Conservation (phyloP, 2,888 invertebrate species). For the Tenthredo scrophulariae region DNA sequence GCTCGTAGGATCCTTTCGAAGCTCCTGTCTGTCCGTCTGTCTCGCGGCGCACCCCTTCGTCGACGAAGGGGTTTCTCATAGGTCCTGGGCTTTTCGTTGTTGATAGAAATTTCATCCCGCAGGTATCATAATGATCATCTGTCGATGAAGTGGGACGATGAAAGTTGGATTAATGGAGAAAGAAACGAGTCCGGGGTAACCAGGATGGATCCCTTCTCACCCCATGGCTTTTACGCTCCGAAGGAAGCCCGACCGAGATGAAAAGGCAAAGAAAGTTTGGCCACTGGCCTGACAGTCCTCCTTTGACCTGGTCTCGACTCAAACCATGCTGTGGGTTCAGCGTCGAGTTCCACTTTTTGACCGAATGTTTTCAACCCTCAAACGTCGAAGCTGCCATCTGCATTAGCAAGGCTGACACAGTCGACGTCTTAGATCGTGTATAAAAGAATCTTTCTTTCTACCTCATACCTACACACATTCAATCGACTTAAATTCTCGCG, state of each 20-base stretch:
- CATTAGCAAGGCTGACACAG: not conserved
- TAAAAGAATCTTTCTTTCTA: constrained; percentile 5
- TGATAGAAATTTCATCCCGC: constrained; percentile 52
- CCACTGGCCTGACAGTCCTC: not conserved
- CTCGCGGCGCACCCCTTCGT: constrained; percentile 55
- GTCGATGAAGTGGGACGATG: constrained; percentile 15
- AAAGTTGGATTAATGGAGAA: constrained; percentile 51
- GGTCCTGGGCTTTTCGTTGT: constrained; percentile 49
- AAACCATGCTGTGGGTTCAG: not conserved
- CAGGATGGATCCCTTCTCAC: not conserved
- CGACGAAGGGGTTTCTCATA: not conserved
- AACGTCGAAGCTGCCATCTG: constrained; percentile 39
- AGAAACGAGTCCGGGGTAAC: not conserved
- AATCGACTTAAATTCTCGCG: constrained; percentile 19
- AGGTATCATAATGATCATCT: not conserved
- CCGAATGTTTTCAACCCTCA: constrained; percentile 49
- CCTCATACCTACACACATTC: not conserved
- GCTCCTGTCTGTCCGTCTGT: constrained; percentile 68
- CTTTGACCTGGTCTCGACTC: constrained; percentile 10
- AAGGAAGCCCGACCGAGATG: not conserved
- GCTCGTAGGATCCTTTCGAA: constrained; percentile 70
- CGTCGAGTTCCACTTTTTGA: constrained; percentile 34
- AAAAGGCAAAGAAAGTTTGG: constrained; percentile 23
- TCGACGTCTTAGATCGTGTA: not conserved
- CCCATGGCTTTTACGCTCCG: not conserved